Base-by-base conservation (phyloP, 2,113 vertebrate species). In the Anoplopoma fimbria region DNA sequence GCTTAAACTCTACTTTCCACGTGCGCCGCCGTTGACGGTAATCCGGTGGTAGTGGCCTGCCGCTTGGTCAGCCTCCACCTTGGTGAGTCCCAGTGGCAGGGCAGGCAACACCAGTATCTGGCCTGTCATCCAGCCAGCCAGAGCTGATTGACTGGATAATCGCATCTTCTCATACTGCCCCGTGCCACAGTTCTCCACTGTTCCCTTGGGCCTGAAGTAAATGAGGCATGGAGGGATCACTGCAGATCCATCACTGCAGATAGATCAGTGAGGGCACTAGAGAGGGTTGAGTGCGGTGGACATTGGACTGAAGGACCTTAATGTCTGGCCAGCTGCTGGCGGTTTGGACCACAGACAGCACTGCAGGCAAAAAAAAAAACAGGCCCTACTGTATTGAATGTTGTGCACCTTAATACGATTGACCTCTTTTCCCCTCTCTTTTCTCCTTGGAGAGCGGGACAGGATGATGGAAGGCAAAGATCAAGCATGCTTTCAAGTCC, bases 101-200 rank as follows among this genome's bases (percentile, higher is more conserved):
- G 58, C 68, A 45, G 63, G 58, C 64, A 53, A 51, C 81, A 74
- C 82, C 81, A 85, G 81, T 42, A 49, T 92, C 79, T 47, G 69
- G 69, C 72, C 81, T 72, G 84, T 82, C 80, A 81, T 78, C 72
- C 70, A 84, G 84, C 85, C 75, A 67, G 81, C 82, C 70, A 69
- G 33, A 91, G 79, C 84, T 86, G 88, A 92, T 91, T 90, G 88
- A 92, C 88, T 87, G 86, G 89, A 92, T 93, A 92, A 94, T 90
- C 87, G 80, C 86, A 91, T 91, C 82, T 91, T 89, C 88, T 88
- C 86, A 81, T 87, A 83, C 76, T 74, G 85, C 65, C 73, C 72
- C 31, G 31, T 88, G 67, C 81, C 71, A 79, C 73, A 73, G 58
- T 68, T 69, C 75, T 86, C 81, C 77, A 40, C 58, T 77, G 55